Evolutionary conservation across 1,140 invertebrate genomes (phyloP), one percentile per base, ranked within the genome.

Genomic region (Drosophila malerkotliana): DNA sequence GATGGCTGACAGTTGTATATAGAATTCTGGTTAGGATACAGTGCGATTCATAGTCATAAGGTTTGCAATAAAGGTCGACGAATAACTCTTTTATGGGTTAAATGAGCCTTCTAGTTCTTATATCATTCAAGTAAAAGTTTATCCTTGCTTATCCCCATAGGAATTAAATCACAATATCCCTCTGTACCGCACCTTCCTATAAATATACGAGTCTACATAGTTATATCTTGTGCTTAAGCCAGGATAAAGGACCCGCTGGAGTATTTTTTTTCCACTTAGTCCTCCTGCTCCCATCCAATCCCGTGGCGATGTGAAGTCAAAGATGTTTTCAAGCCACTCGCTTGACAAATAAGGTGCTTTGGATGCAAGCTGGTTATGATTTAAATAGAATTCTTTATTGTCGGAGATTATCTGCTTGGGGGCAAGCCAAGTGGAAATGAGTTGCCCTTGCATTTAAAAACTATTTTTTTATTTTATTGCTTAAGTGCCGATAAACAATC

Each of bases 1-100:
- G 79, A 79, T 58, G 80, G 47, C 75, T 83, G 75, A 79, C 79
- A 82, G 80, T 66, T 82, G 54, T 51, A 68, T 10, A 59, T 24
- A 44, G 47, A 32, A 41, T 69, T 44, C 44, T 26, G n/a, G 12
- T 5, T 12, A 4, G 15, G 32, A 32, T 59, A 72, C 66, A 71
- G 68, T 71, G 28, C 68, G 47, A 18, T 39, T 21, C 66, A 69
- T 64, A n/a, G 7, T 14, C 15, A 15, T 28, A 49, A 28, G 12
- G n/a, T 0, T 28, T 0, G 0, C 8, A 18, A 49, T 5, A 4
- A 21, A 15, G 1, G 34, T 10, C 0, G 30, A 52, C 1, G 7
- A 51, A 14, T 26, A 51, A 8, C n/a, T 51, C 0, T 5, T 7
- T 14, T 3, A 9, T 3, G 3, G 3, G 3, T 2, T 18, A 14